Evolutionary conservation across 2,113 vertebrate species (phyloP).

Genomic region (Trichechus manatus): DNA sequence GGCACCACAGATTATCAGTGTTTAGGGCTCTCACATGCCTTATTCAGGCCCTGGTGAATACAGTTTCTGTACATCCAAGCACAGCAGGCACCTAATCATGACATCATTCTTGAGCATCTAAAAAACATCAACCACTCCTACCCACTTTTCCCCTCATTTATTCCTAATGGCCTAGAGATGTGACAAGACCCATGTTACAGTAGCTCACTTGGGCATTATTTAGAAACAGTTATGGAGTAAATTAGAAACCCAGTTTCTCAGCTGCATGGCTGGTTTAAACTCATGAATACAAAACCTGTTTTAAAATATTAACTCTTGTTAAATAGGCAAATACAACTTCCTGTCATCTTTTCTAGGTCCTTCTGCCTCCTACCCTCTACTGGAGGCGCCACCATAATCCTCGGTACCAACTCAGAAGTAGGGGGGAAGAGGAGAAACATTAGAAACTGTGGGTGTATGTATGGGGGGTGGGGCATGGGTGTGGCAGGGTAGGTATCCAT

Average conservation of each 20-base stretch:
- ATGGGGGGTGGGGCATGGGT: too few species aligned
- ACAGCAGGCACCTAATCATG: not conserved
- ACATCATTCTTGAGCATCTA: not conserved
- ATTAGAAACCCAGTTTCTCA: constrained; percentile 4
- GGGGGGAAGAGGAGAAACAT: not conserved
- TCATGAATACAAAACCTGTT: not conserved
- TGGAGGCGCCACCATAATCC: not conserved
- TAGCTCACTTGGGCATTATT: not conserved
- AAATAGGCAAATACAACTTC: not conserved
- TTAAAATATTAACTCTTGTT: not conserved
- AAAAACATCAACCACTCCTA: not conserved
- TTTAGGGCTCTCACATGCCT: too few species aligned
- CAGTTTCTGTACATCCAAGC: not conserved
- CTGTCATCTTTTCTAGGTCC: not conserved
- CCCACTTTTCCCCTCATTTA: not conserved
- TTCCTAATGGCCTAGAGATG: not conserved
- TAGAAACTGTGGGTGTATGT: not conserved
- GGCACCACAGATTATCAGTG: too few species aligned
- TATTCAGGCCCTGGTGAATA: too few species aligned
- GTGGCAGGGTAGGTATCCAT: not conserved
- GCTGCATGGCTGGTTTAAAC: not conserved
- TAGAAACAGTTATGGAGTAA: not conserved
- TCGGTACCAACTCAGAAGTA: not conserved
- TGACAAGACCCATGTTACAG: not conserved
- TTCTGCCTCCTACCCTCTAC: not conserved